A percentile compares a stretch with the other conserved stretches of the same genome.
Conservation (phyloP, 2,888 invertebrate species). For the Ophioninae sp. region DNA sequence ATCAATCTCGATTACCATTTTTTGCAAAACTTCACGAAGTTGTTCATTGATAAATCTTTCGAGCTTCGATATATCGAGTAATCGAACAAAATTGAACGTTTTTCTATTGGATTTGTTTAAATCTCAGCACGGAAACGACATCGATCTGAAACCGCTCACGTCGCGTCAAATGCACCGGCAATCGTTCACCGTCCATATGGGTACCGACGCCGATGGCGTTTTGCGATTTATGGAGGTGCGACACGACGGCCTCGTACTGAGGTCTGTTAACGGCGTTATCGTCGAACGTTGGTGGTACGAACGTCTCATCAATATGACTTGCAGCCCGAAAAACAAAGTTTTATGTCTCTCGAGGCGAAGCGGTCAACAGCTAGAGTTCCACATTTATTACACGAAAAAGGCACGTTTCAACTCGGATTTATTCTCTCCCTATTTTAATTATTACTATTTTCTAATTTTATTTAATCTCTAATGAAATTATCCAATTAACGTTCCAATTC, state of each 20-base stretch:
- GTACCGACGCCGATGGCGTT: constrained; percentile 95
- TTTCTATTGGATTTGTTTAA: not conserved
- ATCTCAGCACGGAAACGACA: constrained; percentile 96
- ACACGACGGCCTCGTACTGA: constrained; percentile 95
- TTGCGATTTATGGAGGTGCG: constrained; percentile 96
- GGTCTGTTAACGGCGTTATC: constrained; percentile 92
- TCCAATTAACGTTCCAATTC: no score
- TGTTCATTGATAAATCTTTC: no score
- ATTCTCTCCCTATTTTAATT: constrained; percentile 47
- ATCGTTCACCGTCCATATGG: constrained; percentile 98
- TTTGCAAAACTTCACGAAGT: no score
- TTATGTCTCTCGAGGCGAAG: constrained; percentile 98
- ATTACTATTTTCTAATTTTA: no score
- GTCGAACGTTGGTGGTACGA: constrained; percentile 99
- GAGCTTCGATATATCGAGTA: no score
- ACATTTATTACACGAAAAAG: constrained; percentile 99
- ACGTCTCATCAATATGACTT: constrained; percentile 99
- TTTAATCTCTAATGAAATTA: no score
- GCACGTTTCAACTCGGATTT: constrained; percentile 81
- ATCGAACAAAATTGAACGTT: no score
- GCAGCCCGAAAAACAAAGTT: constrained; percentile 98
- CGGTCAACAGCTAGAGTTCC: constrained; percentile 96
- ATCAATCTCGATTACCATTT: no score
- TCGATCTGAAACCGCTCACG: constrained; percentile 97
- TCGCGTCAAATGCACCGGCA: constrained; percentile 97